These are phyloP conservation scores for Zygothrica quintamaculata DNA, from an alignment of 2,888 invertebrate species.

Conservation along the genomic window DNA sequence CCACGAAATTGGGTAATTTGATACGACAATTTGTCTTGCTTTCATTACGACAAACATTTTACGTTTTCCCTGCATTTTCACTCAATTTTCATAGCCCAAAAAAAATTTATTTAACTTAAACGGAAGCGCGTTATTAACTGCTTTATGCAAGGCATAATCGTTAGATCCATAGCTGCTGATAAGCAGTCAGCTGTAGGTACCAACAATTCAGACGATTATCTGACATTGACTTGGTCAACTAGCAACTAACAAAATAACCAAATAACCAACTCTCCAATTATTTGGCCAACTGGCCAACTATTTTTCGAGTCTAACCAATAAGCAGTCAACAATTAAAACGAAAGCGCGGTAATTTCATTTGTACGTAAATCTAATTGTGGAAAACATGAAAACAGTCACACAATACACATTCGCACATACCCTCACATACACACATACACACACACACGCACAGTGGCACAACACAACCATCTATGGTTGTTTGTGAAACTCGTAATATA, in stretches of 20 bases:
- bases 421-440: background rate
- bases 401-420: slow-evolving; percentile 2
- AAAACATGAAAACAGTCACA: slow-evolving; percentile 38
- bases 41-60: slow-evolving; percentile 58
- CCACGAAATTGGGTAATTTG: slow-evolving; percentile 79
- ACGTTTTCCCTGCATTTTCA: slow-evolving; percentile 71
- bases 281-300: slow-evolving; percentile 1
- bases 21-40: slow-evolving; percentile 79
- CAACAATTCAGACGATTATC: slow-evolving; percentile 41
- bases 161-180: slow-evolving; percentile 70
- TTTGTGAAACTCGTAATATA: slow-evolving; percentile 20
- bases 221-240: slow-evolving; percentile 11
- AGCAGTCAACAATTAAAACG: slow-evolving; percentile 78
- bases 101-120: slow-evolving; percentile 76
- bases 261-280: background rate
- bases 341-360: slow-evolving; percentile 79
- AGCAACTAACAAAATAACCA: too few relatives aligned
- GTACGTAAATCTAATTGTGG: slow-evolving; percentile 79
- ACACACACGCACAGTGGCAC: slow-evolving; percentile 1
- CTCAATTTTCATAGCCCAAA: slow-evolving; percentile 71
- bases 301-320: slow-evolving; percentile 47
- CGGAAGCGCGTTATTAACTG: slow-evolving; percentile 83
- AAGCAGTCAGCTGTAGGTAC: too few relatives aligned
- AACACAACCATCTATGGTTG: slow-evolving; percentile 12
- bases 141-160: slow-evolving; percentile 82